A percentile compares a stretch with the other conserved stretches of the same genome.
Conservation (phyloP, 2,797 vertebrate species). For the Amblyopsis hoosieri region DNA sequence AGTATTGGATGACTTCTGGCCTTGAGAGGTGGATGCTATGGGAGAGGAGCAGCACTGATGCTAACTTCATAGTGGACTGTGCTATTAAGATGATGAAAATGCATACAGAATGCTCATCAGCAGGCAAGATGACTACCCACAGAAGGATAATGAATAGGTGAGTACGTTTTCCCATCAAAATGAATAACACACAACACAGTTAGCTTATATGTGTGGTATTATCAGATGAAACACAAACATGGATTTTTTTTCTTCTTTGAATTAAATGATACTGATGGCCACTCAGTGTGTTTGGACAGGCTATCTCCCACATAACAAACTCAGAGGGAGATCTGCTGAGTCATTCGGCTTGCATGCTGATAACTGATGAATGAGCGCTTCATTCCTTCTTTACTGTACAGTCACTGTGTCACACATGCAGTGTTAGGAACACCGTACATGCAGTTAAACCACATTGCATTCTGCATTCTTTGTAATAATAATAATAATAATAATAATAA, state of each 20-base stretch:
- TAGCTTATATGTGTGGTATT: constrained; percentile 26
- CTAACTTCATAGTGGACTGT: neutral
- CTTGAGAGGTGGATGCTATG: constrained; percentile 35
- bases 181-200: constrained; percentile 32
- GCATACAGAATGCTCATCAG: constrained; percentile 25
- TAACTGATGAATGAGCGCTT: constrained; percentile 1
- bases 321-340: neutral
- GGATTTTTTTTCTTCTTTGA: constrained; percentile 18
- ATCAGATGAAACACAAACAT: constrained; percentile 41
- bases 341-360: neutral
- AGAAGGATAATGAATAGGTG: constrained; percentile 48
- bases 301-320: neutral
- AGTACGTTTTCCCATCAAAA: constrained; percentile 47
- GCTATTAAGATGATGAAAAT: constrained; percentile 42
- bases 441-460: no score
- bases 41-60: constrained; percentile 13
- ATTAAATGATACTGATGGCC: constrained; percentile 3
- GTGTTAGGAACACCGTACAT: neutral
- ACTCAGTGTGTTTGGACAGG: neutral
- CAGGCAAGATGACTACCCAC: constrained; percentile 44
- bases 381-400: neutral
- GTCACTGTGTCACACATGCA: neutral
- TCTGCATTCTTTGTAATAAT: no score
- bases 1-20: constrained; percentile 72
- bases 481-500: no score